A percentile compares a stretch with the other conserved stretches of the same genome.
These are phyloP conservation scores for Pyrochroa serraticornis DNA, from an alignment of 2,888 invertebrate species.

Conservation along the genomic window DNA sequence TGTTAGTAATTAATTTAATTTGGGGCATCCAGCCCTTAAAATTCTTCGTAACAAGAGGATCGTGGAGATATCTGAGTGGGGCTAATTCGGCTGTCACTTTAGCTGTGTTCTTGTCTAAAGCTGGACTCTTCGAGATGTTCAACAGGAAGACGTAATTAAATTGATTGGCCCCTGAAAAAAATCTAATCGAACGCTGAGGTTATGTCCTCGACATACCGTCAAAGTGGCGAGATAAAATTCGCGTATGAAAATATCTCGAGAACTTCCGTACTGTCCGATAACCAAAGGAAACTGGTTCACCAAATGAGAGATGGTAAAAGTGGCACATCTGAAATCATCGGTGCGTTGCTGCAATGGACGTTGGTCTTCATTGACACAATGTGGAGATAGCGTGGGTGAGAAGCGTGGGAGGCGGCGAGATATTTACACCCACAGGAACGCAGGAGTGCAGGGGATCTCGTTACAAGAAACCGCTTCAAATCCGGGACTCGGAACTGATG, in stretches of 20 bases:
- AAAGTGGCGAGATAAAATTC: constrained; percentile 39
- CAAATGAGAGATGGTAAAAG: constrained; percentile 24
- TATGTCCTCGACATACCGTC: constrained; percentile 43
- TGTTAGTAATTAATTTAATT: no score
- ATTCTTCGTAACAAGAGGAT: no score
- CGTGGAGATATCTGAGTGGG: no score
- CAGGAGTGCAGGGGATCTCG: constrained; percentile 19
- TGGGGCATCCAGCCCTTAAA: no score
- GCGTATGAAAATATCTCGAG: constrained; percentile 25
- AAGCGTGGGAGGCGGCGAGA: constrained; percentile 44
- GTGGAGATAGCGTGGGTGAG: constrained; percentile 41
- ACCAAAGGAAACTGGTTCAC: constrained; percentile 24
- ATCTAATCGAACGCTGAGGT: constrained; percentile 1
- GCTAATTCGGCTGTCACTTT: no score
- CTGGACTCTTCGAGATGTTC: no score
- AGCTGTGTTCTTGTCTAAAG: no score
- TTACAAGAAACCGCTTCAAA: neutral
- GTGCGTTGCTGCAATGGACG: constrained; percentile 16
- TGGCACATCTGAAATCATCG: constrained; percentile 15
- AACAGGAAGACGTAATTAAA: neutral
- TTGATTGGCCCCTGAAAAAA: constrained; percentile 4
- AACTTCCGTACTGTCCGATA: constrained; percentile 16
- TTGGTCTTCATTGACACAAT: constrained; percentile 11
- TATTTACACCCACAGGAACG: constrained; percentile 42
- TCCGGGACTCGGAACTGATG: no score